Base-by-base conservation (phyloP, 2,888 invertebrate genomes). In the Tillus elongatus region DNA sequence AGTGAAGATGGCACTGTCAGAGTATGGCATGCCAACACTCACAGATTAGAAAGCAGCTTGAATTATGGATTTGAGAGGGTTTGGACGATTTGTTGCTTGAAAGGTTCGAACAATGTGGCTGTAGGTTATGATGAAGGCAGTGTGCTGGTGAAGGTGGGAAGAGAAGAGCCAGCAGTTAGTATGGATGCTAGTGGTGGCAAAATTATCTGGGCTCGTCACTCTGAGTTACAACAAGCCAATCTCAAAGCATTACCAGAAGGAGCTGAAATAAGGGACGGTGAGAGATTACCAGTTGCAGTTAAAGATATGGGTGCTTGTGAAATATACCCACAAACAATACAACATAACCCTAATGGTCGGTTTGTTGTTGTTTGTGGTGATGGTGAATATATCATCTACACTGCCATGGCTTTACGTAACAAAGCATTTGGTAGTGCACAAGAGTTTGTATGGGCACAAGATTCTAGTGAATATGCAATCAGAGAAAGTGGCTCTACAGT, bases 261-360 rank as follows among this genome's bases (percentile, higher is more conserved):
- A 72, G 60, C 75, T 1, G 82, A 82, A 59, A 75, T 89, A 39
- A 83, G 85, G 57, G 95, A 96, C 56, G 95, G 95, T 0, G 93
- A 95, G 65, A 74, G 91, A 2, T 72, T 99, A 9, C 89, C 95
- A 0, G 78, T 99, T 1, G 86, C 87, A 2, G 88, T 96, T 0
- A 98, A 98, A 63, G 98, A 98, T 58, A 93, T 98, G 90, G 98
- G 98, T 2, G 90, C 93, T 3, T 98, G 97, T 63, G 98, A 98
- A 68, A 95, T 98, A 44, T 98, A 97, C 64, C 98, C 98, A 0
- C 98, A 99, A 62, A 95, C 91, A 0, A 90, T 98, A 45, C 87
- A 89, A 15, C 98, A 98, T 65, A 98, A 97, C 68, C 95, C 97
- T 0, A 98, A 99, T 64, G 98, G 98, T 10, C 79, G 79, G 50